Conservation (phyloP, 2,888 invertebrate genomes). For the Phragmatobia fuliginosa region DNA sequence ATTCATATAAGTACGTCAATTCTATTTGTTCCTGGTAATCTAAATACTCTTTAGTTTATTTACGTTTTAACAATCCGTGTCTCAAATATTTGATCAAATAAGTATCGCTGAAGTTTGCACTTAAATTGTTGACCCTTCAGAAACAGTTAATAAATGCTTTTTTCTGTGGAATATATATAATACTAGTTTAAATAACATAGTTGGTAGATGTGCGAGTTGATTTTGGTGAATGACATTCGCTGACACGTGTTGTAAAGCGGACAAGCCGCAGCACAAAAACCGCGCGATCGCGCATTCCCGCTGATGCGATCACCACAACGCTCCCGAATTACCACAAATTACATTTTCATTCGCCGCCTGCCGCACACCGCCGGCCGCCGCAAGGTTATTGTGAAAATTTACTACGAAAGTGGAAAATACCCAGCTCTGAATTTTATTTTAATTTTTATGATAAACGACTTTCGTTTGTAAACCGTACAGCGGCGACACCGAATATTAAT, state of each 20-base stretch:
- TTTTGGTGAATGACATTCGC: slow-evolving; percentile 12
- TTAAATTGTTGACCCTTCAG: neutral
- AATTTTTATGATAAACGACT: slow-evolving; percentile 49
- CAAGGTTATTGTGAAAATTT: slow-evolving; percentile 61
- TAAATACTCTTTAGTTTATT: slow-evolving; percentile 11
- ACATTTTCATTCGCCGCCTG: slow-evolving; percentile 77
- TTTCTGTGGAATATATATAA: neutral
- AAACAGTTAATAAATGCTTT: neutral
- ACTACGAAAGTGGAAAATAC: slow-evolving; percentile 57
- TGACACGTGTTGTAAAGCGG: slow-evolving; percentile 58
- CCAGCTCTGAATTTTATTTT: slow-evolving; percentile 49
- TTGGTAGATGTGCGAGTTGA: slow-evolving; percentile 23
- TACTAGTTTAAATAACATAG: neutral
- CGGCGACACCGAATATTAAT: slow-evolving; percentile 44
- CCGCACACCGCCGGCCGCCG: slow-evolving; percentile 41
- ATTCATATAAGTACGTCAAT: slow-evolving; percentile 27
- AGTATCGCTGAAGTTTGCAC: neutral
- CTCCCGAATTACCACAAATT: slow-evolving; percentile 79
- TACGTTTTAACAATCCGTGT: neutral
- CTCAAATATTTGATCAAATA: slow-evolving; percentile 6
- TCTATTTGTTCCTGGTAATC: slow-evolving; percentile 22
- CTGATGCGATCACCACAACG: slow-evolving; percentile 51
- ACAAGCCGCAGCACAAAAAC: slow-evolving; percentile 53
- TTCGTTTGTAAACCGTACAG: slow-evolving; percentile 35
- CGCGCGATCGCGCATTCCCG: slow-evolving; percentile 52